These are phyloP conservation scores for Drosophila meridionalis DNA, from an alignment of 2,888 invertebrate species.

Conservation along the genomic window DNA sequence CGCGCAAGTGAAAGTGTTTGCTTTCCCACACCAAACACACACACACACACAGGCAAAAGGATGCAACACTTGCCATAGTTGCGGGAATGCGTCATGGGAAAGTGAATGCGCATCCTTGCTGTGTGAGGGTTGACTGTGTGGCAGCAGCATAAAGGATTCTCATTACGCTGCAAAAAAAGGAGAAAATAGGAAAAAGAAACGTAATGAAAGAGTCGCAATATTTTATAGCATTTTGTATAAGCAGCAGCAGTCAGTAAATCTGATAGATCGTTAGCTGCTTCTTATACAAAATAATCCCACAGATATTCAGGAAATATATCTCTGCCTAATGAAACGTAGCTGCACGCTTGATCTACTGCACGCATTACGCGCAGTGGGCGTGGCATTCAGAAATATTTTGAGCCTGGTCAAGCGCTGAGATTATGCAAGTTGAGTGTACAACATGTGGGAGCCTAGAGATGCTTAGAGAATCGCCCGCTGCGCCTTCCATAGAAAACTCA, in stretches of 20 bases:
- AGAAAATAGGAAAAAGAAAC: not conserved
- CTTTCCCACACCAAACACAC: constrained; percentile 64
- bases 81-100: constrained; percentile 65
- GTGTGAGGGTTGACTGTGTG: constrained; percentile 12
- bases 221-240: not conserved
- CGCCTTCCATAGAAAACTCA: constrained; percentile 57
- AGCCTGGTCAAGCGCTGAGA: constrained; percentile 52
- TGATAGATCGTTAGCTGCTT: not conserved
- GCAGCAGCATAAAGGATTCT: constrained; percentile 25
- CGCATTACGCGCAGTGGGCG: constrained; percentile 43
- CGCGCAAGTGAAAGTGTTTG: constrained; percentile 69
- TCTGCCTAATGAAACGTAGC: constrained; percentile 48
- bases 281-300: not conserved
- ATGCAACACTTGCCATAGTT: constrained; percentile 44
- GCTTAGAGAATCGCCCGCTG: constrained; percentile 51
- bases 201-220: constrained; percentile 7
- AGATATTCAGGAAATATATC: not conserved
- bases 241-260: not conserved
- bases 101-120: constrained; percentile 54
- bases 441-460: constrained; percentile 51
- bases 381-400: constrained; percentile 18
- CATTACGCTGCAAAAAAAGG: constrained; percentile 64
- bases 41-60: constrained; percentile 36
- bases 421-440: constrained; percentile 53
- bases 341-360: constrained; percentile 56